Base-by-base conservation (phyloP, 2,888 invertebrate species). In the Latrodectus hesperus region DNA sequence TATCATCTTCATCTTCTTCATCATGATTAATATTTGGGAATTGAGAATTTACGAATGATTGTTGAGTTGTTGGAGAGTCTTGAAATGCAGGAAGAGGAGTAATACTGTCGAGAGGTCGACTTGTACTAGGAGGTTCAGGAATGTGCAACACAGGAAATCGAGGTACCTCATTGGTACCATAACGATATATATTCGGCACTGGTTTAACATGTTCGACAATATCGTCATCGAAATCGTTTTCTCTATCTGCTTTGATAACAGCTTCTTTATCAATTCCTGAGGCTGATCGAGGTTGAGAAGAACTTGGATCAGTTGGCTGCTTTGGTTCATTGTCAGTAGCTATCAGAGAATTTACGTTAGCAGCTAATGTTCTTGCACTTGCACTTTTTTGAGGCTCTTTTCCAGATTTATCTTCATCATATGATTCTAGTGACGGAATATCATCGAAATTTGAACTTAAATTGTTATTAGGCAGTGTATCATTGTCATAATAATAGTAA, bases 401-500 rank as follows among this genome's bases (percentile, higher is more conserved):
- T 14, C 17, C 73, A 51, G 16, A n/a, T 49, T 85, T 84, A 9
- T 70, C 67, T 6, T 87, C 70, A 17, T 89, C 89, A 53, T 88
- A 89, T 17, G 73, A 51, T 79, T 89, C 89, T 1, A 89, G 68
- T 9, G 84, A 76, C 3, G 89, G 89, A 26, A 89, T 89, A 26
- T 89, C 88, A 26, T 89, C 89, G 70, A 89, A 89, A 67, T 88
- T 88, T 9, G 79, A 53, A n/a, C 83, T 89, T n/a, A 68, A 55
- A 53, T 81, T 89, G 52, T 72, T 75, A 52, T 55, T 77, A 10
- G 71, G 52, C 14, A 9, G 16, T 9, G 78, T 87, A 16, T 89
- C 88, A 73, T 89, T 81, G 51, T 89, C 87, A 17, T 89, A 89
- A 64, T 89, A 89, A 52, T 89, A 89, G 76, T 89, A 89, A 52